Evolutionary conservation across 2,797 vertebrate genomes (phyloP), one percentile per base, ranked within the genome.

Genomic region (Helarctos malayanus): DNA sequence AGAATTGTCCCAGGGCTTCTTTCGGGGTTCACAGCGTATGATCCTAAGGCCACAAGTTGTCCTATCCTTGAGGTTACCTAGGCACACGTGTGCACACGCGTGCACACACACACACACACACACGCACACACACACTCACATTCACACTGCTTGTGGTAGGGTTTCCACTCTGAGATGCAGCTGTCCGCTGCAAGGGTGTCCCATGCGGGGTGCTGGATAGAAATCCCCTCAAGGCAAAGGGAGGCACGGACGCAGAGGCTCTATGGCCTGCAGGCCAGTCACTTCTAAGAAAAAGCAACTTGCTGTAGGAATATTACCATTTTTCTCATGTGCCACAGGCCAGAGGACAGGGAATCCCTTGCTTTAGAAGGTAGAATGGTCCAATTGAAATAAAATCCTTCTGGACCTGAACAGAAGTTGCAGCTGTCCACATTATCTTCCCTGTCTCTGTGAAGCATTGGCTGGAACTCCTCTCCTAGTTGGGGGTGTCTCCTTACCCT

Each of bases 61-160:
- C 35, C 54, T 69, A 1, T 57, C 13, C 49, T 65, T 80, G 47
- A 93, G 21, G 68, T 65, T 21, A 19, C 45, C 25, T 41, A 10
- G 16, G 16, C 1, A 10, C 75, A 5, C 13, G 0, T 1, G 69
- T 63, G 61, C 14, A 15, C 13, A 13, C 13, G 29, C 2, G 0
- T 1, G 1, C 19, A 1, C 6, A 8, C 25, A 18, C 29, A 10
- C 32, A 12, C 35, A 29, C 41, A 2, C 19, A 1, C 7, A 12
- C 25, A 2, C 19, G 1, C 7, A 12, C 25, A 29, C 41, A 2
- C 18, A 25, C 10, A 21, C 14, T 38, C 59, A 79, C 52, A 80
- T 6, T 9, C 38, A 19, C 47, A 21, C 7, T 13, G 14, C 41
- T 41, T 23, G 10, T 32, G 49, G 16, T 45, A 23, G n/a, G 16